Evolutionary conservation across 2,113 vertebrate genomes (phyloP).

Genomic region (Mugil cephalus): DNA sequence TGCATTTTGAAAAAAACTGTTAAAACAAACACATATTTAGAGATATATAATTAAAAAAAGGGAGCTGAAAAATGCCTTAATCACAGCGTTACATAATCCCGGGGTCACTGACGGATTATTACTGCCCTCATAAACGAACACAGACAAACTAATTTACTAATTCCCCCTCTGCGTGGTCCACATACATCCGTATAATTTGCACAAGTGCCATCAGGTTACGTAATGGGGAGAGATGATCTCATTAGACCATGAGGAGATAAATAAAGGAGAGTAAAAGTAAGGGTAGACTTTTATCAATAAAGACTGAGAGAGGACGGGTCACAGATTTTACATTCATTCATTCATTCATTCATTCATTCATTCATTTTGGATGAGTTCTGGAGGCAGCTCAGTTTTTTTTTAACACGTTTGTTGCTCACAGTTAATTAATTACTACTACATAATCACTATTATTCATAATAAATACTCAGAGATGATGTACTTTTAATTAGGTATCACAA

Average conservation of each 20-base stretch:
- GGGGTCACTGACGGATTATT: background rate
- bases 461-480: too few relatives aligned
- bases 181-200: conserved; percentile 3
- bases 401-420: too few relatives aligned
- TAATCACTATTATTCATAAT: too few relatives aligned
- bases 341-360: too few relatives aligned
- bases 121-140: background rate
- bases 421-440: too few relatives aligned
- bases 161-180: background rate
- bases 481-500: too few relatives aligned
- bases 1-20: too few relatives aligned
- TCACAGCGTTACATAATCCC: background rate
- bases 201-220: background rate
- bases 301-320: too few relatives aligned
- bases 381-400: background rate
- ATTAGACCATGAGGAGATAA: conserved; percentile 27
- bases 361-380: too few relatives aligned
- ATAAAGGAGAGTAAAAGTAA: conserved; percentile 1
- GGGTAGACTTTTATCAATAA: conserved; percentile 10
- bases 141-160: too few relatives aligned
- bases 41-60: background rate
- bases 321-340: too few relatives aligned
- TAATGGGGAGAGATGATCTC: background rate
- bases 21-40: too few relatives aligned
- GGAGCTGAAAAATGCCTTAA: background rate